Evolutionary conservation across 2,113 vertebrate genomes (phyloP).

Genomic region (Cairina moschata): DNA sequence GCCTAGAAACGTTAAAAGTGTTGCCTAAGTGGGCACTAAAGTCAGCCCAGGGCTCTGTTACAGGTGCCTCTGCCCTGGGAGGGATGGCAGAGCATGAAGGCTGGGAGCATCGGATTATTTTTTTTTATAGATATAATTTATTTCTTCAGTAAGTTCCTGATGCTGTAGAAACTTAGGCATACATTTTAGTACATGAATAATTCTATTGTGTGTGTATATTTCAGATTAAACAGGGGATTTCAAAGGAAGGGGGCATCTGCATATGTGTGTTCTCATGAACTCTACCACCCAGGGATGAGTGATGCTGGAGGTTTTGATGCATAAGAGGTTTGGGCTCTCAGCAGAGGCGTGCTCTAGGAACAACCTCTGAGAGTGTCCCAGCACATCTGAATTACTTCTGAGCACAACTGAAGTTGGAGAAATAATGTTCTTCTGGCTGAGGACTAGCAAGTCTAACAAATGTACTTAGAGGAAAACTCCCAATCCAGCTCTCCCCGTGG

Average conservation of each 20-base stretch:
- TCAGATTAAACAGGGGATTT: background rate
- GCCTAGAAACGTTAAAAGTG: background rate
- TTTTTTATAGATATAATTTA: background rate
- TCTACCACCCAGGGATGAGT: no score
- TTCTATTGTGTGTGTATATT: background rate
- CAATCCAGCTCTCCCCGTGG: background rate
- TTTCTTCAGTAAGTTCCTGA: background rate
- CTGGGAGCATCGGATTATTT: background rate
- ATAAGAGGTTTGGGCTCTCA: background rate
- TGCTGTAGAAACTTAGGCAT: background rate
- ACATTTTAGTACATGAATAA: background rate
- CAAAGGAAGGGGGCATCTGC: background rate
- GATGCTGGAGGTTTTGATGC: background rate
- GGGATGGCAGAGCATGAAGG: background rate
- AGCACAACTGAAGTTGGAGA: background rate
- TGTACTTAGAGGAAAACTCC: background rate
- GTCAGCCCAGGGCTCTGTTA: background rate
- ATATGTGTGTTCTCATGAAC: rapidly evolving
- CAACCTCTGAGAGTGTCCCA: background rate
- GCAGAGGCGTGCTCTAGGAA: background rate
- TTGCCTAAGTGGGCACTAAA: background rate
- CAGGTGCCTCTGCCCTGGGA: background rate
- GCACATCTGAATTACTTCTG: background rate
- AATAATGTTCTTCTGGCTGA: background rate
- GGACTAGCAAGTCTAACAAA: background rate